Evolutionary conservation across 2,113 vertebrate genomes (phyloP).

Genomic region (Python bivittatus): DNA sequence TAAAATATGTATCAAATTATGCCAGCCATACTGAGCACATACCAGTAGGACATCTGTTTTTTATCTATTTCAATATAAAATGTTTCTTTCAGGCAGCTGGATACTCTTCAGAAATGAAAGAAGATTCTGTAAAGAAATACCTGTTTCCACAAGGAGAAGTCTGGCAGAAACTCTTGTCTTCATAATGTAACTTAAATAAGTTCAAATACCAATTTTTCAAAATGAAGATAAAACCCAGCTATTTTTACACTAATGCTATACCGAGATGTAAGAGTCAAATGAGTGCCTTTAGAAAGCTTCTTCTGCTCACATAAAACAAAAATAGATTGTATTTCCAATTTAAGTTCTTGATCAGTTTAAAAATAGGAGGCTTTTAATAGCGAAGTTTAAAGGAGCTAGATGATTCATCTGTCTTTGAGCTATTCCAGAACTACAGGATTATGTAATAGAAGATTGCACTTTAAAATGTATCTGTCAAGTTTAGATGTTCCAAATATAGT

Average conservation of each 20-base stretch:
- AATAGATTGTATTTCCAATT: not conserved
- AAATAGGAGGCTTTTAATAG: not conserved
- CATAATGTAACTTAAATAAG: constrained; percentile 1
- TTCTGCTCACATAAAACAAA: constrained; percentile 4
- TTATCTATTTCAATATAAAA: not conserved
- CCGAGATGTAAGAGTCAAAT: not conserved
- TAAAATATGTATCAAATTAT: not conserved
- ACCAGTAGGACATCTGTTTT: not conserved
- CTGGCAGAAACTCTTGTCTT: constrained; percentile 70
- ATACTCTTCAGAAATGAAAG: constrained; percentile 86
- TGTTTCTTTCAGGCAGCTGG: constrained; percentile 74
- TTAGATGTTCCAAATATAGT: constrained; percentile 14
- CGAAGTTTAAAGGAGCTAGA: not conserved
- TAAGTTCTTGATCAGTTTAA: constrained; percentile 22
- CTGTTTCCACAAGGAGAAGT: constrained; percentile 79
- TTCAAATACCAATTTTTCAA: not conserved
- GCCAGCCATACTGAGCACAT: not conserved
- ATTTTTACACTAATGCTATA: not conserved
- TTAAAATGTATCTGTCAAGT: not conserved
- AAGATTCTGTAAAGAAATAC: constrained; percentile 76
- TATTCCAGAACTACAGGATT: not conserved
- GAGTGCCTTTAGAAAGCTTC: not conserved
- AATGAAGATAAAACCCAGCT: not conserved
- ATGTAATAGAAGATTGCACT: constrained; percentile 6
- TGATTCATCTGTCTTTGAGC: constrained; percentile 4